phyloP scores from a whole-genome alignment of 2,113 vertebrate genomes.

The Oophaga pumilio region DNA sequence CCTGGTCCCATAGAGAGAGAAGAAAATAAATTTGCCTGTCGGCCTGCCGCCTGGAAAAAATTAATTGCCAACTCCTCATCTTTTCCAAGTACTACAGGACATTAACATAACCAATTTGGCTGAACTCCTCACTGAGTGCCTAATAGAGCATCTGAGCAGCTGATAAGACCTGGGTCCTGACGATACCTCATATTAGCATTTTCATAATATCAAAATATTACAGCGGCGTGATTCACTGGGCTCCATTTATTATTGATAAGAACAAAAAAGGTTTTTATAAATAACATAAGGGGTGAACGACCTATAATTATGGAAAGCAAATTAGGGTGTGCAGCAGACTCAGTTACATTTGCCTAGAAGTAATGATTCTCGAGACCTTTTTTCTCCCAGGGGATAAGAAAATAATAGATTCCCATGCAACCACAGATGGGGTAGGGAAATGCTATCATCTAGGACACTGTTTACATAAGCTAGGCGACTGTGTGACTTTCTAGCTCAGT shows the following conservation, averaged over 20 bases:
- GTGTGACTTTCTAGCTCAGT: constrained; percentile 68
- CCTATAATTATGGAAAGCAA: constrained; percentile 98
- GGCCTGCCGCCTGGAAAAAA: constrained; percentile 84
- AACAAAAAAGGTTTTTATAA: constrained; percentile 87
- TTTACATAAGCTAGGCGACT: constrained; percentile 75
- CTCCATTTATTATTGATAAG: constrained; percentile 98
- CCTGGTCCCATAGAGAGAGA: constrained; percentile 76
- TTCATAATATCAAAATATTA: constrained; percentile 96
- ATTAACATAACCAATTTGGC: constrained; percentile 98
- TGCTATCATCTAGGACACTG: constrained; percentile 78
- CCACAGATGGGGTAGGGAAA: constrained; percentile 79
- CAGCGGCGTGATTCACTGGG: constrained; percentile 78
- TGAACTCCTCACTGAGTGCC: constrained; percentile 91
- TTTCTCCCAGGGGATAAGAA: constrained; percentile 78
- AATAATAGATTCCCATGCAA: constrained; percentile 88
- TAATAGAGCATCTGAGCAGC: constrained; percentile 93
- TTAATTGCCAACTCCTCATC: constrained; percentile 92
- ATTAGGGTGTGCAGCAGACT: constrained; percentile 90
- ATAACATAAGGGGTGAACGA: constrained; percentile 92
- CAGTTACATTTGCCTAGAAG: constrained; percentile 95
- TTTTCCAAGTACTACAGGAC: constrained; percentile 92
- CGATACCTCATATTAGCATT: constrained; percentile 84
- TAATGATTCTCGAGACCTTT: constrained; percentile 91
- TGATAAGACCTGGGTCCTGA: constrained; percentile 87
- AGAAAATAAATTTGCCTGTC: constrained; percentile 93